Base-by-base conservation (phyloP, 2,797 vertebrate species). In the Gymnopithys bicolor region DNA sequence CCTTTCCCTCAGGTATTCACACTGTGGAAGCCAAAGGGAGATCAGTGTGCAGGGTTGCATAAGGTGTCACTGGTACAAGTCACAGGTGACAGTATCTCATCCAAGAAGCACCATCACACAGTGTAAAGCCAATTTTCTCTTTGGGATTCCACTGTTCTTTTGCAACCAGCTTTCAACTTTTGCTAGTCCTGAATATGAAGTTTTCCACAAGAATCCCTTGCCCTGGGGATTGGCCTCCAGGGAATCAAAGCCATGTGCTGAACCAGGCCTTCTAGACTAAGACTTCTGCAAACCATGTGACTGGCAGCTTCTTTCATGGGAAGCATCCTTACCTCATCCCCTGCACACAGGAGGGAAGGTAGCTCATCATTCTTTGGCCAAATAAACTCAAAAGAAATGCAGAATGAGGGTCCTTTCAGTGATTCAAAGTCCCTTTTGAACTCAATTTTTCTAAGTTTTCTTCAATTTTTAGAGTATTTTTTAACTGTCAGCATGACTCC, bases 251-350 rank as follows among this genome's bases (percentile, higher is more conserved):
- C 19, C 51, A 9, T 0, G 1, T 24, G 24, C 35, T 62, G 21
- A 53, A 49, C 8, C 41, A 88, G 37, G 4, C 22, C 10, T 76
- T 55, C 37, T 4, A 35, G 37, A 46, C 13, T 32, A 33, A 21
- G 3, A 33, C 11, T 48, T 78, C 59, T 73, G 55, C 25, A 45
- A 87, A 59, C 7, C 8, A 28, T 0, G 0, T 1, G 3, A 21
- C 9, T 2, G 2, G 32, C 32, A 37, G 7, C 15, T n/a, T 41
- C 19, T 76, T 35, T 19, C 2, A 1, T 10, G 41, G 35, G 66
- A 60, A 81, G 49, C 53, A 45, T 25, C 76, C 49, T 60, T 19
- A 45, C 5, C 25, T 48, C 8, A 3, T 60, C 9, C 33, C 16
- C 33, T 24, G 46, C 23, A 67, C 63, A 48, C 1, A 1, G 28